Percentiles rank a stretch among this genome's conserved stretches.
Conservation (phyloP, 2,888 invertebrate species). For the Sinodicranocentrus sp. region DNA sequence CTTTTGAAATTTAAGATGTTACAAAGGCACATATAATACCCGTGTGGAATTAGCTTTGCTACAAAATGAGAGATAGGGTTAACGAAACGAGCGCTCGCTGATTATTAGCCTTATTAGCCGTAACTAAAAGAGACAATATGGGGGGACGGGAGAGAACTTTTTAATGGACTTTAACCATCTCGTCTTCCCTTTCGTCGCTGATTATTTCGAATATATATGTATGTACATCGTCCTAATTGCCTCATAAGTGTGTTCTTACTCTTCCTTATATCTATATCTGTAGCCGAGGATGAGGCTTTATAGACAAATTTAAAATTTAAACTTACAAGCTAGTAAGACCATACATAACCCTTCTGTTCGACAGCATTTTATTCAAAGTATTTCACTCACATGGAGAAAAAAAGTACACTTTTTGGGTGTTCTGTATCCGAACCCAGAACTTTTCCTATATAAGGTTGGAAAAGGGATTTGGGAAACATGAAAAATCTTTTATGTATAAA, state of each 20-base stretch:
- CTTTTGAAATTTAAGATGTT: constrained; percentile 61
- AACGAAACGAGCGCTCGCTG: constrained; percentile 63
- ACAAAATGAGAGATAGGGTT: constrained; percentile 58
- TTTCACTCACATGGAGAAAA: no score
- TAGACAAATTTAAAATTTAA: no score
- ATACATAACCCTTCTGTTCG: no score
- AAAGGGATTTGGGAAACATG: no score
- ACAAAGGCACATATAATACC: constrained; percentile 39
- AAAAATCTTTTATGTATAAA: constrained; percentile 11
- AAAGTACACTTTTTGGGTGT: no score
- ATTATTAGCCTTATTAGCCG: constrained; percentile 68
- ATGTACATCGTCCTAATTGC: constrained; percentile 54
- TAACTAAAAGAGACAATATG: constrained; percentile 69
- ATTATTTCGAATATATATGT: constrained; percentile 43
- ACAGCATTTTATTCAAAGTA: no score
- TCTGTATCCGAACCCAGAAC: no score
- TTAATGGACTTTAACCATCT: constrained; percentile 58
- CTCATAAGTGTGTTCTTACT: constrained; percentile 28
- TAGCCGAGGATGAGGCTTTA: no score
- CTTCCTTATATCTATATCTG: no score
- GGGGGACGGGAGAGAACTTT: constrained; percentile 55
- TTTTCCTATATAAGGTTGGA: no score
- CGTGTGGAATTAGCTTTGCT: constrained; percentile 46
- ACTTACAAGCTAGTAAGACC: no score
- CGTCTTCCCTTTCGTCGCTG: constrained; percentile 36